Evolutionary conservation across 2,113 vertebrate species (phyloP), one percentile per base, ranked within the genome.

Genomic region (Indri indri): DNA sequence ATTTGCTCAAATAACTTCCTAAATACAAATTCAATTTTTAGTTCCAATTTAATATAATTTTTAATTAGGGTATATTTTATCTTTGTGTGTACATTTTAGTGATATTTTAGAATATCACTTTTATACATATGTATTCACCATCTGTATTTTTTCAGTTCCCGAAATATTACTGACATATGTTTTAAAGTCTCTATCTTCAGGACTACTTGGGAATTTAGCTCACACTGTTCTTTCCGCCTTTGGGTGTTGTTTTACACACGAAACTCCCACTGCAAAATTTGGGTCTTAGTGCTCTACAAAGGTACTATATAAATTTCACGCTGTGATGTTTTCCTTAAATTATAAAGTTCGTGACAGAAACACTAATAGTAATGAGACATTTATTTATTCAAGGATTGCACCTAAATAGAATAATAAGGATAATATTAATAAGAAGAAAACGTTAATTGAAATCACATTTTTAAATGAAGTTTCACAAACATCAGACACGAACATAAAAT

Each of bases 121-220:
- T 89, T 90, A 76, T 34, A 82, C 59, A 92, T 92, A 68, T 77
- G 73, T 42, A 94, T 54, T 52, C 37, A 89, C 73, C 80, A 91
- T 95, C 93, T 92, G 66, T 90, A 90, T 92, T 76, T 94, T 59
- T 66, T 91, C 25, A 57, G 73, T 83, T 94, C 73, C 52, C 76
- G 92, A 96, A 95, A 95, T 96, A 95, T 90, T 82, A 34, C 42
- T 89, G 65, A 61, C 52, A 86, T 86, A 95, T 92, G 52, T 96
- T 95, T 96, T 84, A 90, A 82, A 92, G 50, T 94, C 88, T 89
- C 25, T 86, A 50, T 81, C 32, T 90, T 92, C 73, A 57, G 65
- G 68, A 81, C 27, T 91, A 85, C 65, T 88, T 81, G 37, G 34
- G 4, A 89, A 90, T 94, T 95, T 74, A 80, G 63, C 40, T 57